Evolutionary conservation across 2,888 invertebrate genomes (phyloP), one percentile per base, ranked within the genome.

Genomic region (Rapana venosa): DNA sequence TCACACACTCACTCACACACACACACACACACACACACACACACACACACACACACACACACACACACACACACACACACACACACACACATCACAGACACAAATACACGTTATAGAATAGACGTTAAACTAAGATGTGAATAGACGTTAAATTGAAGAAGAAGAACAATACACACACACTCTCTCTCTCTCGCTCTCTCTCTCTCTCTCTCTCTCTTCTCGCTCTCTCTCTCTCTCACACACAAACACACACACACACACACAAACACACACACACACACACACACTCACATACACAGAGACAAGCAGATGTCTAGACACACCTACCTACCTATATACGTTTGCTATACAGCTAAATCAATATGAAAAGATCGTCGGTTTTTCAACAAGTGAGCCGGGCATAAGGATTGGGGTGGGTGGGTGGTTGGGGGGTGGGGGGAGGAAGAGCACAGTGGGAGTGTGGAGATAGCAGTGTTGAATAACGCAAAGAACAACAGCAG

Each of bases 21-120:
- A 70, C 70, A 70, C 70, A 70, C 70, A 70, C 70, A 70, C 70
- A 70, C 70, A 70, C 70, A 70, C 70, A 70, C 70, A 70, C 70
- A 70, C 70, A 70, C 70, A 70, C 70, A 70, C 70, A 70, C 70
- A 70, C 70, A 70, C 70, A 70, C 70, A 70, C 70, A 70, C 70
- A 70, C 70, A 70, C 70, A 70, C 70, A 70, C 70, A 70, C 70
- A 70, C 22, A 70, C 70, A 70, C 70, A 70, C 11, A 70, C 70
- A 70, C 15, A 17, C 22, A 22, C 15, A 22, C 70, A 11, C 70
- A 70, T 22, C 26, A 11, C 26, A 26, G 15, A 22, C 22, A 22
- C 70, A 5, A 26, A 5, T 70, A 5, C 11, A 17, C 70, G 17
- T 70, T 70, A 13, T 70, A 58, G 8, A 15, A 58, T 13, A 58